Evolutionary conservation across 2,888 invertebrate genomes (phyloP), one percentile per base, ranked within the genome.

Genomic region (Hirudinaria manillensis): DNA sequence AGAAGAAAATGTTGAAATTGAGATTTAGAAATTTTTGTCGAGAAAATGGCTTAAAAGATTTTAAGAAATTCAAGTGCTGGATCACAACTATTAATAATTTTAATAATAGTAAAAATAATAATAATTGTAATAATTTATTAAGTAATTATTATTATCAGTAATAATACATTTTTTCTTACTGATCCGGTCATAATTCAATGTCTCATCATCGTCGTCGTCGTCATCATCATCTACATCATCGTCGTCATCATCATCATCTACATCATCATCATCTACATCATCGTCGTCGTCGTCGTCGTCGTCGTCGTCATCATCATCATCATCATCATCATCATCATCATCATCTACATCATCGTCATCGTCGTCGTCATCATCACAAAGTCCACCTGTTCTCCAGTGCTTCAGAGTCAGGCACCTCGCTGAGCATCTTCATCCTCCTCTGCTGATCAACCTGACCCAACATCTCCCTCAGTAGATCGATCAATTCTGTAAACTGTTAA

Each of bases 391-490:
- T 51, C 38, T 78, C 78, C 2, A 78, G 75, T 16, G 78, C 78
- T 24, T 76, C 55, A 3, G 13, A 68, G 75, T 79, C 78, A 19
- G 79, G 78, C 34, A 75, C 76, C 27, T 80, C 80, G 51, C 74
- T 76, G 68, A 78, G 74, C 84, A 96, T 88, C 86, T 93, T 93
- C 86, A 92, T 92, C 72, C 93, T 89, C 83, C 95, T 93, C 83
- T 92, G 92, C 80, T 91, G 89, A 81, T 82, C 84, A 65, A 86
- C 85, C 77, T 85, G 84, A 73, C 85, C 84, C 77, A 97, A 87
- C 95, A 97, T 94, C 81, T 94, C 93, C 83, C 94, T 92, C 76
- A 96, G 88, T 70, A 94, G 92, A 76, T 92, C 91, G 78, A 93
- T 88, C 45, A 93, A 88, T 80, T 89, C 88, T 76, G 90, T 90